Conservation (phyloP, 2,113 vertebrate genomes). For the Dascyllus trimaculatus region DNA sequence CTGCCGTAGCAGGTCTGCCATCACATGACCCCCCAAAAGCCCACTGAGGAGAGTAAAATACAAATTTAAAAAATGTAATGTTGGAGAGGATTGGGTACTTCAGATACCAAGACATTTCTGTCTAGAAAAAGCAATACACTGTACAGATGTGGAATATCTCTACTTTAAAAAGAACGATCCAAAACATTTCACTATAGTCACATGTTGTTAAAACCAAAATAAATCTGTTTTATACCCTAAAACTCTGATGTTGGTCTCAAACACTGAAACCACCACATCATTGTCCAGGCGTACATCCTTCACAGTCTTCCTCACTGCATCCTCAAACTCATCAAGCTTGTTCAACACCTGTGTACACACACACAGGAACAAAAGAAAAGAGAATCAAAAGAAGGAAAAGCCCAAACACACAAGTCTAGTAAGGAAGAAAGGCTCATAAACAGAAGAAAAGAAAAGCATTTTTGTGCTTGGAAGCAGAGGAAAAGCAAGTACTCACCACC, state of each 20-base stretch:
- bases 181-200: too few relatives aligned
- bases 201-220: too few relatives aligned
- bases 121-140: too few relatives aligned
- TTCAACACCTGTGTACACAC: slow-evolving; percentile 81
- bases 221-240: slow-evolving; percentile 78
- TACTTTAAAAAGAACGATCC: too few relatives aligned
- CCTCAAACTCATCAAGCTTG: slow-evolving; percentile 88
- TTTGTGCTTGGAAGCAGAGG: background rate
- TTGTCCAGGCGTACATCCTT: slow-evolving; percentile 85
- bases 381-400: background rate
- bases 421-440: background rate
- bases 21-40: slow-evolving; percentile 96
- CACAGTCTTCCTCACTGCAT: slow-evolving; percentile 82
- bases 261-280: slow-evolving; percentile 88
- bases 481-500: slow-evolving; percentile 80
- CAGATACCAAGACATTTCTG: too few relatives aligned
- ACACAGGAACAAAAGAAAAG: background rate
- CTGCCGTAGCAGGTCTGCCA: slow-evolving; percentile 94
- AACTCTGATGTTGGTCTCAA: slow-evolving; percentile 89
- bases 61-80: background rate
- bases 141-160: too few relatives aligned
- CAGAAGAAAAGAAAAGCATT: background rate
- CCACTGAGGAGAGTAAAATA: slow-evolving; percentile 82
- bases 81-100: too few relatives aligned
- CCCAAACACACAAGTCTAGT: background rate